phyloP scores from a whole-genome alignment of 2,113 vertebrate genomes.

The Bungarus multicinctus region DNA sequence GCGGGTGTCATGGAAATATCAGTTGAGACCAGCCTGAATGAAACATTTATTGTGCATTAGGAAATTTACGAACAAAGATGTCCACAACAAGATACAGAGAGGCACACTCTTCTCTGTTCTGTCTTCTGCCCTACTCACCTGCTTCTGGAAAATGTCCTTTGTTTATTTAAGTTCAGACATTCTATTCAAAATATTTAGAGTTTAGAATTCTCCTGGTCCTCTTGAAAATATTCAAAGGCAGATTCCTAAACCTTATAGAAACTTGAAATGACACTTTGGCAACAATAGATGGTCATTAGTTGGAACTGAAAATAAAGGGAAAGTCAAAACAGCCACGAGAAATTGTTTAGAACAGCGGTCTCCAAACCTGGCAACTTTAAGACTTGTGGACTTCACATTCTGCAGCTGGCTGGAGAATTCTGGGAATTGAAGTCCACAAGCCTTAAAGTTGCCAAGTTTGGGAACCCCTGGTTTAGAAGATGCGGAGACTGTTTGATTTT shows the following conservation, averaged over 20 bases:
- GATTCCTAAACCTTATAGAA: not conserved
- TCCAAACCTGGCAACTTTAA: too few species aligned
- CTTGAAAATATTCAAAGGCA: not conserved
- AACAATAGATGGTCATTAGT: not conserved
- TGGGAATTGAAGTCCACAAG: too few species aligned
- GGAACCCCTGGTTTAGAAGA: not conserved
- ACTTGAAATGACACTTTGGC: not conserved
- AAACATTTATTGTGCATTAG: not conserved
- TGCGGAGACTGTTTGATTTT: not conserved
- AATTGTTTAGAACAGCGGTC: not conserved
- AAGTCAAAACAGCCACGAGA: not conserved
- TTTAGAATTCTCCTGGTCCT: not conserved
- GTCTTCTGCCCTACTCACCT: not conserved
- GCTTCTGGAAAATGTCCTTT: not conserved
- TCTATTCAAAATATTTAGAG: not conserved
- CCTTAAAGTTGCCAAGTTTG: too few species aligned
- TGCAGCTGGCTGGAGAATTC: too few species aligned
- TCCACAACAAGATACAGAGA: not conserved
- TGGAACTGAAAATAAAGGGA: not conserved
- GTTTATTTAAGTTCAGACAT: not conserved
- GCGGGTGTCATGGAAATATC: not conserved
- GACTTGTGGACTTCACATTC: too few species aligned
- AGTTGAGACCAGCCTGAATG: not conserved
- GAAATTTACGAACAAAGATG: not conserved
- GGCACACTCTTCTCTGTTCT: not conserved